These are phyloP conservation scores for Macrotrachela quadricornifera DNA, from an alignment of 1,140 invertebrate species.

Conservation along the genomic window DNA sequence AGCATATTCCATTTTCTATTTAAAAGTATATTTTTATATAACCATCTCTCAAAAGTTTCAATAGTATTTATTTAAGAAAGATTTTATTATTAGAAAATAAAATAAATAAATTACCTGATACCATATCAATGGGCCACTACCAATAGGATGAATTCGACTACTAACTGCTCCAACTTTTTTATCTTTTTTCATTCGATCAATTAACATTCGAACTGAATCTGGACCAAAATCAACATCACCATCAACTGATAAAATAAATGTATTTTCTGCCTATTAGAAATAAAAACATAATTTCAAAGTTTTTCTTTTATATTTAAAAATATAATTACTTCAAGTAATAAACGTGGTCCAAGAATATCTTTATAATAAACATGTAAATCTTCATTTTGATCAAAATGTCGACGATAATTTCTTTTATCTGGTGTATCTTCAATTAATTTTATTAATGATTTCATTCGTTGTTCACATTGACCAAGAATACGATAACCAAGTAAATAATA, in stretches of 20 bases:
- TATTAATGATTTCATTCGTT: slow-evolving; percentile 2
- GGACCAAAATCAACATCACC: slow-evolving; percentile 24
- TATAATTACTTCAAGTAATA: not conserved
- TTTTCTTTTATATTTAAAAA: not conserved
- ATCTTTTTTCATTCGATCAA: slow-evolving; percentile 24
- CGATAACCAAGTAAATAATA: slow-evolving; percentile 84
- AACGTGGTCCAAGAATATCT: slow-evolving; percentile 7
- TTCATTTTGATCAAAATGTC: slow-evolving; percentile 7
- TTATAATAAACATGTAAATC: slow-evolving; percentile 11
- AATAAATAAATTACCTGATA: not conserved
- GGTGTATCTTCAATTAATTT: slow-evolving; percentile 6
- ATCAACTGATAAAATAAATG: slow-evolving; percentile 22
- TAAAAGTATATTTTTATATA: too few species aligned
- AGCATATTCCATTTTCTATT: slow-evolving; percentile 22
- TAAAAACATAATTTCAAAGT: slow-evolving; percentile 8
- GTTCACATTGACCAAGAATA: slow-evolving; percentile 26
- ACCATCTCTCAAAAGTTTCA: not conserved
- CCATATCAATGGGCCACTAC: slow-evolving; percentile 19
- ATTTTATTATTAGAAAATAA: not conserved
- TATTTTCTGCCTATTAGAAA: slow-evolving; percentile 20
- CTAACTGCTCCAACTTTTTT: slow-evolving; percentile 21
- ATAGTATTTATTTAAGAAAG: not conserved
- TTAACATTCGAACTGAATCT: slow-evolving; percentile 19
- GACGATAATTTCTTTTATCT: not conserved
- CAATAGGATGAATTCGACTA: slow-evolving; percentile 21